Base-by-base conservation (phyloP, 2,888 invertebrate genomes). In the Protophormia terraenovae region DNA sequence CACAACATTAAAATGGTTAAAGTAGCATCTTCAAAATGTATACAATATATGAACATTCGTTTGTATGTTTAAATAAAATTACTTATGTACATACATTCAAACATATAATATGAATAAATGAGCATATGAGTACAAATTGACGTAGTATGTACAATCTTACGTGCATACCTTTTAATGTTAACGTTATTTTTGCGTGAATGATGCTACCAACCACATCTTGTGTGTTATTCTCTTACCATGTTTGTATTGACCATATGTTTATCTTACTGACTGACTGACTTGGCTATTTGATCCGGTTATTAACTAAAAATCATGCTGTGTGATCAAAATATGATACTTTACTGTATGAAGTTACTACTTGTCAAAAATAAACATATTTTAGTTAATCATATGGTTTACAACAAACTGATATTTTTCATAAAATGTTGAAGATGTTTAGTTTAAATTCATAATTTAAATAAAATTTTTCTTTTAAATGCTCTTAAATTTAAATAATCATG, bases 271-370 rank as follows among this genome's bases (percentile, higher is more conserved):
- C 14, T 45, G 35, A 47, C 53, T 41, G 53, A 62, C 35, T 14
- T 41, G 53, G 69, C 35, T 14, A 69, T 82, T 71, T 64, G 60
- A 71, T 76, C 69, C 76, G 75, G 76, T 82, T 81, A 69, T 62
- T 81, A 29, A 75, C 22, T 16, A 14, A 66, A 60, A 62, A 75
- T n/a, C 35, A 62, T 69, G 38, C 7, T 29, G 24, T 62, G 10
- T n/a, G 29, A 47, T 24, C 19, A 22, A 24, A 24, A 73, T 35
- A 24, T 24, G 62, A 35, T 50, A 73, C 29, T 16, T 47, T 7
- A 22, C 4, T 50, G 7, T 50, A 29, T 12, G 14, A 22, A 6
- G 8, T 35, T 47, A 19, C 6, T 16, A 22, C n/a, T 5, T 53
- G 1, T 32, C n/a, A 38, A 24, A 55, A 16, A 1, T 16, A 2